Base-by-base conservation (phyloP, 2,888 invertebrate species). In the Acanthosepion esculentum region DNA sequence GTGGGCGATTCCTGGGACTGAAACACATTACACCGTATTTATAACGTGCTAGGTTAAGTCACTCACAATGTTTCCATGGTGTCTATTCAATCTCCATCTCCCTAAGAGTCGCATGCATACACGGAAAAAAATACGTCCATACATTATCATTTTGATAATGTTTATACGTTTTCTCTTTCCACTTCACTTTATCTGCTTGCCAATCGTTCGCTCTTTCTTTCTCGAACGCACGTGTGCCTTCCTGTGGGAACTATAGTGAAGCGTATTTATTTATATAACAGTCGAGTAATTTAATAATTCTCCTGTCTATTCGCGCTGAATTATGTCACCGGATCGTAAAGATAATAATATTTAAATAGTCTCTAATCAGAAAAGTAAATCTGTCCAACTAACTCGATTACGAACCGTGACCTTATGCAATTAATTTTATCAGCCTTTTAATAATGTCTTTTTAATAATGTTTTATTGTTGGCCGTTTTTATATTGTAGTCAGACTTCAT, bases 401-500 rank as follows among this genome's bases (percentile, higher is more conserved):
- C 33, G 4, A 33, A n/a, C n/a, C 1, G n/a, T 78, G 78, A 78
- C 78, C 78, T 78, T n/a, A 33, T n/a, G 33, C 78, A 78, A 33
- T 78, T 78, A n/a, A 8, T 78, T 78, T 78, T 78, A 78, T 78
- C 78, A 78, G 33, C n/a, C 78, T n/a, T n/a, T 78, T 78, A 78
- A 78, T 78, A 78, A 78, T 78, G n/a, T 78, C n/a, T 78, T 78
- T 78, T n/a, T 33, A 78, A 59, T 59, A 59, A 78, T n/a, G n/a
- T 78, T 78, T 78, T 78, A 78, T n/a, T 12, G 10, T 78, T 33
- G n/a, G n/a, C 33, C 18, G 12, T n/a, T 78, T 78, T 78, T 78
- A 41, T 78, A 78, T 78, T 78, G 33, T n/a, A 78, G 33, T n/a
- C 10, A n/a, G 15, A 78, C 18, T 33, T n/a, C n/a, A 78, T 33